These are phyloP conservation scores for Melieria crassipennis DNA, from an alignment of 2,888 invertebrate genomes.

Conservation along the genomic window DNA sequence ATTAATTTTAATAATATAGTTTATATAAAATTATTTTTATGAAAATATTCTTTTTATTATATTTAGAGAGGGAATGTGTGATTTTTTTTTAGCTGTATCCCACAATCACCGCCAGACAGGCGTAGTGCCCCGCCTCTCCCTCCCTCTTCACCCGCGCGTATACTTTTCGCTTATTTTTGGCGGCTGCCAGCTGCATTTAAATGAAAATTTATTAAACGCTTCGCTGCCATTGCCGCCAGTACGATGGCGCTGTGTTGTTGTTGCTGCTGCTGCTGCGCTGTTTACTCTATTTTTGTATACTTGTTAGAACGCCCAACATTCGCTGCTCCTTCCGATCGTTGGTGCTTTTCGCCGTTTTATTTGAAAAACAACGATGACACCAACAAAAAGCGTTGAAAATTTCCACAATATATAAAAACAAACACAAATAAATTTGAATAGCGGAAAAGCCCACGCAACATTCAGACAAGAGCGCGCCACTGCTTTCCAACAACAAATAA, in stretches of 20 bases:
- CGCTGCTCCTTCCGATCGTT: too few relatives aligned
- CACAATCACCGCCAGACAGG: neutral
- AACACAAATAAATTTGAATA: neutral
- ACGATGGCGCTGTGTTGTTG: neutral
- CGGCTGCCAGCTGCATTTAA: constrained; percentile 36
- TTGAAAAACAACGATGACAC: neutral
- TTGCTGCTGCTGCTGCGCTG: neutral
- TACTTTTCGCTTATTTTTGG: constrained; percentile 28
- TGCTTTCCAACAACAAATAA: neutral
- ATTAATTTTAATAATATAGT: neutral
- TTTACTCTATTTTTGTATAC: constrained; percentile 23
- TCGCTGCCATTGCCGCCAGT: constrained; percentile 1
- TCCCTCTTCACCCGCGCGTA: neutral
- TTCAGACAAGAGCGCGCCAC: constrained; percentile 4
- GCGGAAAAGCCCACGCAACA: constrained; percentile 36
- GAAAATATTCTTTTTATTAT: too few relatives aligned
- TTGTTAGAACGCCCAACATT: neutral
- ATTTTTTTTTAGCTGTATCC: neutral
- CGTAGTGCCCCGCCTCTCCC: neutral
- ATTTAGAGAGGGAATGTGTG: too few relatives aligned
- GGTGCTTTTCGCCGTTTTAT: too few relatives aligned
- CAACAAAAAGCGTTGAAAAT: neutral
- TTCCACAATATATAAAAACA: neutral
- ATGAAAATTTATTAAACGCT: constrained; percentile 32
- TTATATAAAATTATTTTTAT: too few relatives aligned